phyloP scores from a whole-genome alignment of 2,113 vertebrate genomes.

The Oostethus manadensis region DNA sequence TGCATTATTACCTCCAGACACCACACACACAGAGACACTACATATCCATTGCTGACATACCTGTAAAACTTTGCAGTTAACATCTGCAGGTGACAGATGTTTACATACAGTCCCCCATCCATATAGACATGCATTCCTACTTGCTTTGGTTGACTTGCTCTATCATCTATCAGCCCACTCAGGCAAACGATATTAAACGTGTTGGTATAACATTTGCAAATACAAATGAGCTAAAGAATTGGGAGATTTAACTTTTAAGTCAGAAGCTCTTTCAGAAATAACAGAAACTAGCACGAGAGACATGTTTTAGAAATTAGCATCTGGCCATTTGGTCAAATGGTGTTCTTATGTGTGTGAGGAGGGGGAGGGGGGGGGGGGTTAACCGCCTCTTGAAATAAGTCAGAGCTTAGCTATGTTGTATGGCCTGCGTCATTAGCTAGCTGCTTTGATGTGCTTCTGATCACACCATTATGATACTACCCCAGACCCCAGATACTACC shows the following conservation, averaged over 20 bases:
- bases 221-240: neutral
- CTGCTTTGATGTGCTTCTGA: constrained; percentile 18
- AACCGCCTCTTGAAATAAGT: constrained; percentile 44
- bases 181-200: constrained; percentile 36
- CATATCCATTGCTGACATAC: constrained; percentile 3
- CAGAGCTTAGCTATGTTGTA: constrained; percentile 49
- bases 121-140: constrained; percentile 4
- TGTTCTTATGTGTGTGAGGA: constrained; percentile 48
- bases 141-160: constrained; percentile 4
- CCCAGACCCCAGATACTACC: too few relatives aligned
- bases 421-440: constrained; percentile 40
- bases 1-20: constrained; percentile 17
- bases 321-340: constrained; percentile 59
- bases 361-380: too few relatives aligned
- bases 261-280: constrained; percentile 38
- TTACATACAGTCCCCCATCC: constrained; percentile 11
- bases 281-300: constrained; percentile 47
- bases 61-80: constrained; percentile 7
- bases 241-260: constrained; percentile 29
- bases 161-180: constrained; percentile 23
- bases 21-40: neutral
- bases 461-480: too few relatives aligned
- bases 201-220: constrained; percentile 24
- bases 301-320: constrained; percentile 60
- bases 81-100: constrained; percentile 1